Evolutionary conservation across 2,797 vertebrate genomes (phyloP), one percentile per base, ranked within the genome.

Genomic region (Dicrostonyx torquatus): DNA sequence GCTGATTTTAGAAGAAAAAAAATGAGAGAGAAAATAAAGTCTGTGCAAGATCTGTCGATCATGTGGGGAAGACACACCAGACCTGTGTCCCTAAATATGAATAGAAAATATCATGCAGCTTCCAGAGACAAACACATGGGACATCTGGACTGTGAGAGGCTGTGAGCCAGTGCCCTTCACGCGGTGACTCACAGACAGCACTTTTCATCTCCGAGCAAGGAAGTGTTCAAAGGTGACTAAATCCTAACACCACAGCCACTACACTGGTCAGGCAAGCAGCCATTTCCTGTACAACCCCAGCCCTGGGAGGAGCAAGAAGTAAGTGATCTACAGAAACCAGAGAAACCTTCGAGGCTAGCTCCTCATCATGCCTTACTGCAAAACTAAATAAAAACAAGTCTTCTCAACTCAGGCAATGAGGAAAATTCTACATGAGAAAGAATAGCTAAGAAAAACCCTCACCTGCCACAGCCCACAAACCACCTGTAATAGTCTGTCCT

Each of bases 321-420:
- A 90, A 87, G 53, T 15, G 17, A 20, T 29, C 77, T 68, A 13
- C 15, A 40, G 26, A 85, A 96, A 72, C 43, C 94, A 82, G 0
- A 29, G 13, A 62, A 90, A 83, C 7, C n/a, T 92, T 92, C n/a
- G 50, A 82, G 29, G 11, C 34, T 90, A 5, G 60, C 88, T 82
- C 50, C 62, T 2, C 22, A 83, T 91, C 37, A 11, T 8, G 82
- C 94, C 43, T 73, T 83, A 86, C 82, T 95, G 64, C 53, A 9
- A 84, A 82, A 79, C 10, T 73, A 80, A 96, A 62, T 92, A 73
- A 89, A 87, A 90, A n/a, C 31, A 88, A 93, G 87, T 48, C 31
- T 18, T n/a, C 18, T 75, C 45, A 50, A 90, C 58, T 82, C 50
- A 76, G 50, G 14, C 75, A 94, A 89, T 45, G 20, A n/a, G 9